phyloP scores from a whole-genome alignment of 2,113 vertebrate genomes.

The Phylloscopus trochilus region DNA sequence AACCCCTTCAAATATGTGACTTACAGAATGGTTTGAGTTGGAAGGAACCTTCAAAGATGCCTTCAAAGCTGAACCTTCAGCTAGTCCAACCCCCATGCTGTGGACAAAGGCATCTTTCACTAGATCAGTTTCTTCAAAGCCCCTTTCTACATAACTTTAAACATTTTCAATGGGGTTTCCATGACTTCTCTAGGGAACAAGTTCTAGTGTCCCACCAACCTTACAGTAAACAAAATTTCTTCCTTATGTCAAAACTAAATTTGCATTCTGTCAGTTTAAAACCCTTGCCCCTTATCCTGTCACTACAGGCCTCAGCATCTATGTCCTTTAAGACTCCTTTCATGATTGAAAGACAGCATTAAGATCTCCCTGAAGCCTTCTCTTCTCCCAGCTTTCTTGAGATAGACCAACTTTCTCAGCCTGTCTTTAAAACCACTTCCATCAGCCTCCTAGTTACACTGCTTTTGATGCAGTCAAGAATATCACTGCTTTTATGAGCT shows the following conservation, averaged over 20 bases:
- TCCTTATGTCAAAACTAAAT: not conserved
- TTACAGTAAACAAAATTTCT: not conserved
- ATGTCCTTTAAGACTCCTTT: not conserved
- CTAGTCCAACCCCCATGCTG: not conserved
- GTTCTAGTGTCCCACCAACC: not conserved
- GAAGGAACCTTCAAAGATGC: not conserved
- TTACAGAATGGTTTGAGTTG: not conserved
- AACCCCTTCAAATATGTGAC: not conserved
- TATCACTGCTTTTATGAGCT: not conserved
- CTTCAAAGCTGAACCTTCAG: not conserved
- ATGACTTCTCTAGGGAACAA: not conserved
- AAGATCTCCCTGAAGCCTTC: not conserved
- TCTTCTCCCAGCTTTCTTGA: not conserved
- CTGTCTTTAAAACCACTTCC: not conserved
- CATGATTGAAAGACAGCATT: not conserved
- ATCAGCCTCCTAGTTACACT: fast-evolving
- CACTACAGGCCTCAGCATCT: not conserved
- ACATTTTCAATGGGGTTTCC: not conserved
- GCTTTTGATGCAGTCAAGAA: not conserved
- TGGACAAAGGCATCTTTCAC: not conserved
- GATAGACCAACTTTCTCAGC: not conserved
- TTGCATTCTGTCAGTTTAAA: not conserved
- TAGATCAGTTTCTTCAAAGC: not conserved
- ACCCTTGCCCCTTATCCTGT: not conserved
- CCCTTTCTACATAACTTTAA: not conserved